Conservation (phyloP, 2,113 vertebrate species). For the Corydoras maculifer region DNA sequence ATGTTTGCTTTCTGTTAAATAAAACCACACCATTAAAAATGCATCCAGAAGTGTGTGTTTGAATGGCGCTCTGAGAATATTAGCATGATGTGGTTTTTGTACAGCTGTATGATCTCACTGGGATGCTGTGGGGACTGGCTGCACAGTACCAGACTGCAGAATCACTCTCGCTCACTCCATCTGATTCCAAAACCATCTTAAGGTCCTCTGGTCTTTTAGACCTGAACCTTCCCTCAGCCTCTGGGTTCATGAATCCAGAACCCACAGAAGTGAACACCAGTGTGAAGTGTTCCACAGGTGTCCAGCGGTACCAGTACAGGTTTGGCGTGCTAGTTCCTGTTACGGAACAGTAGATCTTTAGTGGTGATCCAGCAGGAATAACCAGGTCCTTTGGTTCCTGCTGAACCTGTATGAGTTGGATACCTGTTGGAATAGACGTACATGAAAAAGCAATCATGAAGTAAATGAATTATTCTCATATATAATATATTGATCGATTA, state of each 20-base stretch:
- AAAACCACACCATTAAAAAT: neutral
- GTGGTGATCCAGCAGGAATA: slow-evolving; percentile 9
- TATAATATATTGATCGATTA: neutral
- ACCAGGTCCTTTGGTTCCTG: slow-evolving; percentile 35
- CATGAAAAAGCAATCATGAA: neutral
- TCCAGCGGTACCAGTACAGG: slow-evolving; percentile 44
- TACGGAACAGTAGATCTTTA: slow-evolving; percentile 32
- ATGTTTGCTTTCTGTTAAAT: too few relatives aligned
- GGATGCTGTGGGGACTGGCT: slow-evolving; percentile 51
- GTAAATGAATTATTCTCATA: neutral
- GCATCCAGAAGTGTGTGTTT: neutral
- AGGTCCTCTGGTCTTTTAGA: slow-evolving; percentile 18
- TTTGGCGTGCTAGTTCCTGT: slow-evolving; percentile 17
- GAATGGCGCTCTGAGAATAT: neutral
- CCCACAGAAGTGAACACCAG: slow-evolving; percentile 15
- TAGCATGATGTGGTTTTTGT: slow-evolving; percentile 20
- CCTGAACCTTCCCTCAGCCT: slow-evolving; percentile 13
- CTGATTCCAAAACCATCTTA: slow-evolving; percentile 19
- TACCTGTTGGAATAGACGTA: slow-evolving; percentile 13
- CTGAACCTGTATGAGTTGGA: slow-evolving; percentile 20
- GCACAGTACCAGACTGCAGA: slow-evolving; percentile 60
- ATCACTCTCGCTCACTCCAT: slow-evolving; percentile 24
- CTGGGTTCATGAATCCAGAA: slow-evolving; percentile 8
- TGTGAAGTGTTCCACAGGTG: slow-evolving; percentile 6
- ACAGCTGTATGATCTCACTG: slow-evolving; percentile 31